A percentile compares a stretch with the other conserved stretches of the same genome.
Conservation (phyloP, 2,113 vertebrate species). For the Dasyprocta punctata region DNA sequence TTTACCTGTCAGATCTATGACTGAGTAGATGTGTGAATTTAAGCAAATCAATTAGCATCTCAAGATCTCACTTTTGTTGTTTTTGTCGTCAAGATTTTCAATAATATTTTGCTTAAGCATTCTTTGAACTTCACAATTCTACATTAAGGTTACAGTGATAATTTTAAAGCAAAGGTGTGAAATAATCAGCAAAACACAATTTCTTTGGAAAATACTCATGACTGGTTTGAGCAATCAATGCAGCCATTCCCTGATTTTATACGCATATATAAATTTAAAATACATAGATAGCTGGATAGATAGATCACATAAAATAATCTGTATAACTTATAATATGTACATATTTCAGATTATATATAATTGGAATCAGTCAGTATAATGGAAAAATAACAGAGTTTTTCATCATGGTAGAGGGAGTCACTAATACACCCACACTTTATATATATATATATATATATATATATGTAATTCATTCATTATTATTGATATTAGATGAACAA, state of each 20-base stretch:
- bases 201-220: slow-evolving; percentile 6
- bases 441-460: not conserved
- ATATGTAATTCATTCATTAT: too few relatives aligned
- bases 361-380: not conserved
- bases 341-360: not conserved
- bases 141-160: not conserved
- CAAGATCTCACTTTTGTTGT: not conserved
- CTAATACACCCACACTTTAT: not conserved
- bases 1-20: not conserved
- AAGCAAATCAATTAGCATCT: not conserved
- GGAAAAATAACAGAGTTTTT: not conserved
- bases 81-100: slow-evolving; percentile 10
- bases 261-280: not conserved
- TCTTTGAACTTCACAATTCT: not conserved
- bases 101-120: not conserved
- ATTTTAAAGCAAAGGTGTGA: not conserved
- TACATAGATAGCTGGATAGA: not conserved
- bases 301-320: not conserved
- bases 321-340: not conserved
- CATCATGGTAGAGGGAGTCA: not conserved
- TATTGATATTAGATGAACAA: not conserved
- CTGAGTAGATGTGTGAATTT: not conserved
- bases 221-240: not conserved
- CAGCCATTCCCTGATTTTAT: not conserved
- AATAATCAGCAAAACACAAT: not conserved